These are phyloP conservation scores for Drosophila aldrichi DNA, from an alignment of 2,888 invertebrate genomes.

Conservation along the genomic window DNA sequence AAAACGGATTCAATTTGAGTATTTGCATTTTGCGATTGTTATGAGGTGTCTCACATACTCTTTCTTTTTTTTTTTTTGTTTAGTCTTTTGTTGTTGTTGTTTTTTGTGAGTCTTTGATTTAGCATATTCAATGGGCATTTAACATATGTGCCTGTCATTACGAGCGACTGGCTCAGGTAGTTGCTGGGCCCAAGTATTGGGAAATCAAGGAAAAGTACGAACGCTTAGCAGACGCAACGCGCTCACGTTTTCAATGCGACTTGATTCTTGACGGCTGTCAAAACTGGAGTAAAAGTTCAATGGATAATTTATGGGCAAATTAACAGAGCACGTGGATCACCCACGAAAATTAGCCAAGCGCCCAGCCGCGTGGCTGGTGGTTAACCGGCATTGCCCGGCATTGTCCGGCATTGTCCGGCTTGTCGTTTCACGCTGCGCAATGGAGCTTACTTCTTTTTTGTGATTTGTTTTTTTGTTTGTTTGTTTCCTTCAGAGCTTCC, in stretches of 20 bases:
- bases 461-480: too few relatives aligned
- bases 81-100: conserved; percentile 21
- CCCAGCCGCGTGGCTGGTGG: not conserved
- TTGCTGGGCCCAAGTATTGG: conserved; percentile 32
- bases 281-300: conserved; percentile 77
- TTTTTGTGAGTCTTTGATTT: conserved; percentile 35
- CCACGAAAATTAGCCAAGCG: conserved; percentile 19
- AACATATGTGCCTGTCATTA: conserved; percentile 63
- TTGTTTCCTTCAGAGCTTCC: not conserved
- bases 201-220: conserved; percentile 75
- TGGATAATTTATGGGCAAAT: conserved; percentile 61
- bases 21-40: conserved; percentile 68
- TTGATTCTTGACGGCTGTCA: conserved; percentile 53
- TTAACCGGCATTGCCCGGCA: conserved; percentile 1
- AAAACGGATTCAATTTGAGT: conserved; percentile 23
- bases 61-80: conserved; percentile 27
- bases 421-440: not conserved
- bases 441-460: too few relatives aligned
- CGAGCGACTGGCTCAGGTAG: conserved; percentile 12
- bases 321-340: conserved; percentile 62
- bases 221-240: conserved; percentile 44
- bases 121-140: conserved; percentile 66
- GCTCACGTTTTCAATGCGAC: conserved; percentile 72
- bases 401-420: not conserved
- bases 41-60: conserved; percentile 23